Percentiles rank a stretch among this genome's conserved stretches.
phyloP scores from a whole-genome alignment of 2,113 vertebrate species.

The Probosciger aterrimus region DNA sequence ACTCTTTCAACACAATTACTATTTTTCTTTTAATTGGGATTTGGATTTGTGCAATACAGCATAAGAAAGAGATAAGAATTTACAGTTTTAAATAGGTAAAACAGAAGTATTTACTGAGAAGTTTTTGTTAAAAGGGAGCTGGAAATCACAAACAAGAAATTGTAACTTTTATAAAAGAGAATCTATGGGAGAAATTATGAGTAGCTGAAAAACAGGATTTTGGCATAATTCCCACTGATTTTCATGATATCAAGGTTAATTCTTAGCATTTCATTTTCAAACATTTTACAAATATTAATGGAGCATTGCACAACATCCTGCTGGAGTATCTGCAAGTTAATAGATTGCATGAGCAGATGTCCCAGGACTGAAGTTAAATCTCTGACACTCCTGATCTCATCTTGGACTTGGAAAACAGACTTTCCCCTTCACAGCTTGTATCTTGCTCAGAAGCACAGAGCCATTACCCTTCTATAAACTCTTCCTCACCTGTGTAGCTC shows the following conservation, averaged over 20 bases:
- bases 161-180: not conserved
- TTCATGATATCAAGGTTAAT: not conserved
- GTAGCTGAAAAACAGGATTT: not conserved
- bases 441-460: not conserved
- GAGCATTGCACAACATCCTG: not conserved
- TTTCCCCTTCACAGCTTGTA: not conserved
- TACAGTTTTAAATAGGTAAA: not conserved
- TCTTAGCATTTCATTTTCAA: not conserved
- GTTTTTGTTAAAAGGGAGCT: not conserved
- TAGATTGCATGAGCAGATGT: not conserved
- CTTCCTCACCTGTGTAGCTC: not conserved
- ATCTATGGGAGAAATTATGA: not conserved
- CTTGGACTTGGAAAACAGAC: not conserved
- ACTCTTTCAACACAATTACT: not conserved
- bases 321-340: not conserved
- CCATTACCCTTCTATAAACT: conserved; percentile 9
- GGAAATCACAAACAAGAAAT: not conserved
- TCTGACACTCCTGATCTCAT: not conserved
- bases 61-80: not conserved
- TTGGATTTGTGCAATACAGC: not conserved
- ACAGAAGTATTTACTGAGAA: not conserved
- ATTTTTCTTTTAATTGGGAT: not conserved
- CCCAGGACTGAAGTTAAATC: not conserved
- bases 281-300: not conserved
- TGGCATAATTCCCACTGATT: not conserved